These are phyloP conservation scores for Phanerotoma sp. DNA, from an alignment of 2,888 invertebrate genomes.

Conservation along the genomic window DNA sequence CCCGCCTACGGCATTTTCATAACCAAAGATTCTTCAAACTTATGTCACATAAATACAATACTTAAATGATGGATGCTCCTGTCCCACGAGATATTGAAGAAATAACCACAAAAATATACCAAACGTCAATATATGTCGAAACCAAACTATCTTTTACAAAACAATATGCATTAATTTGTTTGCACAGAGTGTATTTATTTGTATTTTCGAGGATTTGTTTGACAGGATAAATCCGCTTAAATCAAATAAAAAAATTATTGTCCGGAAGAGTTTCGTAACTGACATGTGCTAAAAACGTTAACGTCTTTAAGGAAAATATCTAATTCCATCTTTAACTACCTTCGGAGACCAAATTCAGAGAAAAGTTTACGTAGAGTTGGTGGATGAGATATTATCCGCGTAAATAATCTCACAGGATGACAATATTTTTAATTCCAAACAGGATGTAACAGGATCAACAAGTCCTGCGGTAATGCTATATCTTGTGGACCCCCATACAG, in stretches of 20 bases:
- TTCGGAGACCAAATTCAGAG: conserved; percentile 31
- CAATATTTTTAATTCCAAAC: conserved; percentile 55
- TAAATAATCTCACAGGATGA: conserved; percentile 50
- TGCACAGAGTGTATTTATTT: background rate
- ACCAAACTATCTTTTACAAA: conserved; percentile 11
- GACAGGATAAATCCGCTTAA: no score
- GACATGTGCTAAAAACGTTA: background rate
- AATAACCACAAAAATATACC: no score
- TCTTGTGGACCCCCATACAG: conserved; percentile 31
- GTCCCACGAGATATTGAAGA: conserved; percentile 19
- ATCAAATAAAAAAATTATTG: background rate
- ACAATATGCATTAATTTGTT: conserved; percentile 31
- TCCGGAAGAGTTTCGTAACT: conserved; percentile 13
- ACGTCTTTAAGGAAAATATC: background rate
- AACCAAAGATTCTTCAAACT: conserved; percentile 48
- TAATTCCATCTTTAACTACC: background rate
- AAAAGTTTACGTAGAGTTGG: conserved; percentile 47
- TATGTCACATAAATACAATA: conserved; percentile 37
- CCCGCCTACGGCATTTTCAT: conserved; percentile 46
- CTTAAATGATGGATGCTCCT: conserved; percentile 39
- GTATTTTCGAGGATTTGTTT: background rate
- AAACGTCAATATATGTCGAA: no score
- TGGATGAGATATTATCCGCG: conserved; percentile 46
- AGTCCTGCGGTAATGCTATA: conserved; percentile 51
- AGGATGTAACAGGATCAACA: conserved; percentile 53